Evolutionary conservation across 2,797 vertebrate genomes (phyloP).

Genomic region (Lateolabrax maculatus): DNA sequence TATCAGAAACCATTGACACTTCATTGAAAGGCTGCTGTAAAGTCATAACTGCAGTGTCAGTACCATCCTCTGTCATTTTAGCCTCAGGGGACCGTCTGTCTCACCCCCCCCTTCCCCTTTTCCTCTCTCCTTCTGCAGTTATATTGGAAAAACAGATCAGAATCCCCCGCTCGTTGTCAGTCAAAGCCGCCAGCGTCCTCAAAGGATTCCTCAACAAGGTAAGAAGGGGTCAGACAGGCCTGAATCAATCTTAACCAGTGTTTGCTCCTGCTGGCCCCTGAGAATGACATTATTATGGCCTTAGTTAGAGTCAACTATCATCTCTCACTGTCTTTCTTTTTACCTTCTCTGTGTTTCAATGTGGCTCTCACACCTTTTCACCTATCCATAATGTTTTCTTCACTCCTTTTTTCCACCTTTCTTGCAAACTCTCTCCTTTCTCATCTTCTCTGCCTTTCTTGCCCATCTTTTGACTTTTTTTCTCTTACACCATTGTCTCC

Average conservation of each 20-base stretch:
- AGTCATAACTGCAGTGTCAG: slow-evolving; percentile 39
- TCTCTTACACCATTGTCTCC: slow-evolving; percentile 15
- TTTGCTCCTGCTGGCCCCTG: slow-evolving; percentile 13
- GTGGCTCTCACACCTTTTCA: slow-evolving; percentile 27
- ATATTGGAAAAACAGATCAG: slow-evolving; percentile 99
- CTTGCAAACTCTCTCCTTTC: slow-evolving; percentile 20
- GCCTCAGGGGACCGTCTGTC: slow-evolving; percentile 14
- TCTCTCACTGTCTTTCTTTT: slow-evolving; percentile 10
- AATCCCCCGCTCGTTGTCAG: slow-evolving; percentile 97
- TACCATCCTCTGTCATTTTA: slow-evolving; percentile 22
- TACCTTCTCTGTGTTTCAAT: not conserved
- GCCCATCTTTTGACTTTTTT: slow-evolving; percentile 8
- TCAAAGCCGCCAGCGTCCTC: slow-evolving; percentile 98
- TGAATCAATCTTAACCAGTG: slow-evolving; percentile 32
- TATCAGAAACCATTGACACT: not conserved
- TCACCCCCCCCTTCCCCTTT: slow-evolving; percentile 9
- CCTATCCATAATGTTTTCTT: not conserved
- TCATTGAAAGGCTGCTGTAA: slow-evolving; percentile 4
- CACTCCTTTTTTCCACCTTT: not conserved
- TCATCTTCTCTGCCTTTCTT: slow-evolving; percentile 21
- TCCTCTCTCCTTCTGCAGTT: slow-evolving; percentile 81
- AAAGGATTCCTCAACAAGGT: slow-evolving; percentile 99
- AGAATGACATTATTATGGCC: slow-evolving; percentile 38
- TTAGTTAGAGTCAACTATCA: not conserved
- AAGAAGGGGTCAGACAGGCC: slow-evolving; percentile 45